Conservation (phyloP, 2,113 vertebrate genomes). For the Scatophagus argus region DNA sequence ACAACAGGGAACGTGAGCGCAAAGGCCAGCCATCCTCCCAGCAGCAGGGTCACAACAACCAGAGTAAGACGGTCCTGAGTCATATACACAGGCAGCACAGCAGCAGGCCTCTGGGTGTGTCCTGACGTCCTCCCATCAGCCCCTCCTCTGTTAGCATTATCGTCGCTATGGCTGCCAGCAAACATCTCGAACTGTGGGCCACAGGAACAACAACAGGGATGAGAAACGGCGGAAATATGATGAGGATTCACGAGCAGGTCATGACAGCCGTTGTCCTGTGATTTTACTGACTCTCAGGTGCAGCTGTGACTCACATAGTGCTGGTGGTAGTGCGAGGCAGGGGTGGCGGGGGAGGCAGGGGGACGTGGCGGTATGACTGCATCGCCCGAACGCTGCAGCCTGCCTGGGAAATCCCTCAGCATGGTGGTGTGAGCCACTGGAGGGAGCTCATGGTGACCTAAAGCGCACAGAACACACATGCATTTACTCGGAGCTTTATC, state of each 20-base stretch:
- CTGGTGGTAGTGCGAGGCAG: slow-evolving; percentile 50
- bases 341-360: slow-evolving; percentile 40
- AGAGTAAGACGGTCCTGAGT: slow-evolving; percentile 84
- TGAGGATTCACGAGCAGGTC: not conserved
- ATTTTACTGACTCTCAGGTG: not conserved
- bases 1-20: slow-evolving; percentile 81
- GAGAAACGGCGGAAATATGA: not conserved
- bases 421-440: slow-evolving; percentile 94
- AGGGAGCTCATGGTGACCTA: slow-evolving; percentile 94
- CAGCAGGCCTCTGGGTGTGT: slow-evolving; percentile 3
- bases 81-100: slow-evolving; percentile 69
- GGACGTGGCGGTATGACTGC: slow-evolving; percentile 80
- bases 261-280: too few relatives aligned
- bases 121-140: slow-evolving; percentile 28
- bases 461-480: slow-evolving; percentile 28
- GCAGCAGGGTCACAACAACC: slow-evolving; percentile 81
- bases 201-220: slow-evolving; percentile 1
- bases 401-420: slow-evolving; percentile 88
- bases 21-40: slow-evolving; percentile 89
- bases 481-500: not conserved
- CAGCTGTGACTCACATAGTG: slow-evolving; percentile 66
- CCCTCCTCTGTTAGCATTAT: not conserved
- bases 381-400: slow-evolving; percentile 82
- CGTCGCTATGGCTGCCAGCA: slow-evolving; percentile 26
- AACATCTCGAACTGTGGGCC: slow-evolving; percentile 74